Conservation (phyloP, 1,140 invertebrate species). For the Anastrepha obliqua region DNA sequence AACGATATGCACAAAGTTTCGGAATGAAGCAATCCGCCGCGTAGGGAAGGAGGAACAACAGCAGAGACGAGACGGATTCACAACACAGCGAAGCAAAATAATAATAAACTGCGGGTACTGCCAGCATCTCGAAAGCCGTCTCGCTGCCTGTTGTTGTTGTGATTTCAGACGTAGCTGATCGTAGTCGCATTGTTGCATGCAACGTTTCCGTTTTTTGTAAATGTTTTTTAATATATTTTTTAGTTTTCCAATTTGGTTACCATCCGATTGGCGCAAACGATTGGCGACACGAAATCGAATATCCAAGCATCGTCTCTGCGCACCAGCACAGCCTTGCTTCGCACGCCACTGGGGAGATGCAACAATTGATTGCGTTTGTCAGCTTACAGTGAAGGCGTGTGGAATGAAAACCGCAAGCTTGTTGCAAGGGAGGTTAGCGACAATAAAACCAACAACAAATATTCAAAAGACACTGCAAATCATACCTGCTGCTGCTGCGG, state of each 20-base stretch:
- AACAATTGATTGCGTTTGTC: conserved; percentile 44
- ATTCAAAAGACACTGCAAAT: neutral
- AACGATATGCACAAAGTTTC: too few species aligned
- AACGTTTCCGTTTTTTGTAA: conserved; percentile 11
- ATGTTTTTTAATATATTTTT: neutral
- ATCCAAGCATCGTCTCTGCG: neutral
- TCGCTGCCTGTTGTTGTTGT: neutral
- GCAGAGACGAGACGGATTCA: neutral
- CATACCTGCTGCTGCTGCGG: conserved; percentile 9
- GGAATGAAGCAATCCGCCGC: neutral
- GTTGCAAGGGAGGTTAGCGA: neutral
- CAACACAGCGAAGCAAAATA: neutral
- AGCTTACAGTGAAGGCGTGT: neutral
- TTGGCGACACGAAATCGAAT: conserved; percentile 50
- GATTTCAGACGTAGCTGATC: neutral
- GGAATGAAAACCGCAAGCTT: neutral
- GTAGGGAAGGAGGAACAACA: neutral
- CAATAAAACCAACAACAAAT: neutral
- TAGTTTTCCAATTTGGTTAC: neutral
- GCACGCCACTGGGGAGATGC: conserved; percentile 39
- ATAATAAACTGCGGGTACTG: neutral
- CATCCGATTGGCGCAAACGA: conserved; percentile 41
- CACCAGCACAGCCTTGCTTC: neutral
- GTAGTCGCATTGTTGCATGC: conserved; percentile 42
- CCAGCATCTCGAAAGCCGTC: neutral